These are phyloP conservation scores for Andricus curvator DNA, from an alignment of 2,888 invertebrate genomes.

Conservation along the genomic window DNA sequence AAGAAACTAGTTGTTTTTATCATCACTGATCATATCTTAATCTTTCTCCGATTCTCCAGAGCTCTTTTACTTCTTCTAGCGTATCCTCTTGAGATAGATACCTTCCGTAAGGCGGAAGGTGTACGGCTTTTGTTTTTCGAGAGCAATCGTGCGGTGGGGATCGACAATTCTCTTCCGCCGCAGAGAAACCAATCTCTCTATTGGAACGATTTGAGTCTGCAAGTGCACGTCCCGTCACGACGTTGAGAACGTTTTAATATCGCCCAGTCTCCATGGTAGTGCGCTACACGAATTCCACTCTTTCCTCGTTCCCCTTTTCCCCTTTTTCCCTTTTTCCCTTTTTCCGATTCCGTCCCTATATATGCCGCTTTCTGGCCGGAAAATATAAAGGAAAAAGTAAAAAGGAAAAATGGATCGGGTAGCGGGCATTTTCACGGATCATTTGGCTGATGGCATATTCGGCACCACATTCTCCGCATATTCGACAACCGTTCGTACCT, in stretches of 20 bases:
- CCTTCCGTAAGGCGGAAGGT: constrained; percentile 38
- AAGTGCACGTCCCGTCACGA: constrained; percentile 33
- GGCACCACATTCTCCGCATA: constrained; percentile 65
- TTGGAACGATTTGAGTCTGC: constrained; percentile 49
- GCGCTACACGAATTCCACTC: constrained; percentile 45
- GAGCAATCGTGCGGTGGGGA: constrained; percentile 56
- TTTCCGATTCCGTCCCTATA: background rate
- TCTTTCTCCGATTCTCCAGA: background rate
- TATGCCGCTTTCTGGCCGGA: constrained; percentile 11
- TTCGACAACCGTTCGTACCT: constrained; percentile 62
- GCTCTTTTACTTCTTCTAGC: constrained; percentile 16
- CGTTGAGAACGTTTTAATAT: constrained; percentile 66
- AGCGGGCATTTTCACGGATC: constrained; percentile 71
- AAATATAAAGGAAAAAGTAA: constrained; percentile 43
- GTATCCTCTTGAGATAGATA: constrained; percentile 24
- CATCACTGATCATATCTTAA: background rate
- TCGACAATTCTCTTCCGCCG: constrained; percentile 55
- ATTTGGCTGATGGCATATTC: constrained; percentile 72
- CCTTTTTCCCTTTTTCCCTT: background rate
- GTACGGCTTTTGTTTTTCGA: constrained; percentile 50
- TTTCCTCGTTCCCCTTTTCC: background rate
- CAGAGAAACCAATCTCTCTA: constrained; percentile 60
- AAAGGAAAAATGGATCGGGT: constrained; percentile 62
- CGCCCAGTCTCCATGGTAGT: constrained; percentile 45
- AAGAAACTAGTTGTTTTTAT: too few species aligned